Base-by-base conservation (phyloP, 2,797 vertebrate genomes). In the Coccyzus lansbergi region DNA sequence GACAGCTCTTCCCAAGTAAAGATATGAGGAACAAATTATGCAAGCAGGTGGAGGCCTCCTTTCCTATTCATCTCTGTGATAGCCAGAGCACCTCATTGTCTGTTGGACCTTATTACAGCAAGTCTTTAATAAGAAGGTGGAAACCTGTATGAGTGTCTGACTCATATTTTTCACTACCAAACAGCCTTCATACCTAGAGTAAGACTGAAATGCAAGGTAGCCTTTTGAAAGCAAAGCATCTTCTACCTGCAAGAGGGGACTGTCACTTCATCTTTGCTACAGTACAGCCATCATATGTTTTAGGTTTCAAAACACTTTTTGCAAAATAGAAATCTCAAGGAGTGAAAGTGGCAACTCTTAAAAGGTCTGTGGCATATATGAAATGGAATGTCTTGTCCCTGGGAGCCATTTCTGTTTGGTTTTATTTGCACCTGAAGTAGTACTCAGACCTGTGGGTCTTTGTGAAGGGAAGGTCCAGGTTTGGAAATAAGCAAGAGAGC, bases 311-410 rank as follows among this genome's bases (percentile, higher is more conserved):
- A 83, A 29, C 19, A 16, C 8, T 58, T 55, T 28, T 51, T 72
- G 55, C 42, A 83, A 69, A 95, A 86, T 13, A 10, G 16, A 83
- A 90, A 70, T 64, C 25, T 14, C 34, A 29, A n/a, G n/a, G 64
- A 74, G 58, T 4, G 8, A 48, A 88, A 71, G 31, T 15, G 21
- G 14, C 34, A 63, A 52, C n/a, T 48, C 22, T 51, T 55, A 12
- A 58, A 80, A 55, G 22, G 42, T 24, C 51, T 71, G 28, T n/a
- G 31, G 28, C 29, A 31, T 6, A 12, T 9, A 21, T 11, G n/a
- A 88, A 72, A 68, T 6, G 6, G 33, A 52, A 15, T 16, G 21
- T 26, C 48, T 44, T n/a, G 26, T 53, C 38, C 18, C 28, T 36
- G 49, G 49, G 21, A 80, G 18, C 5, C 2, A 0, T n/a, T 83